phyloP scores from a whole-genome alignment of 2,888 invertebrate genomes.

The Hydraecia micacea region DNA sequence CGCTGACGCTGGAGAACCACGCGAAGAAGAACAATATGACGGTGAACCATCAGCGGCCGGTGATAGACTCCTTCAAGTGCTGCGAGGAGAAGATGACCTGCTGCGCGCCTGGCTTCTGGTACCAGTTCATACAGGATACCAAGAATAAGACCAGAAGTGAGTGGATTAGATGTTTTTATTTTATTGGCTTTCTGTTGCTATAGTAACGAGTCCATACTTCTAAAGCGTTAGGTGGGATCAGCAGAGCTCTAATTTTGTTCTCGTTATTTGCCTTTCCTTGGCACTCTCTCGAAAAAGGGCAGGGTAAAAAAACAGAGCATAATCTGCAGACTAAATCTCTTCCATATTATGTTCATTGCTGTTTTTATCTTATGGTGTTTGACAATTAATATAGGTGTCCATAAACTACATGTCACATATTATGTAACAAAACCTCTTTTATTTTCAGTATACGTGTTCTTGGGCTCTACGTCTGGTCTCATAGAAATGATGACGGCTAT shows the following conservation, averaged over 20 bases:
- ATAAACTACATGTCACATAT: too few relatives aligned
- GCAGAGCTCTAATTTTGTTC: neutral
- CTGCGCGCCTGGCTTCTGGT: conserved; percentile 95
- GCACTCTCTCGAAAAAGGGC: neutral
- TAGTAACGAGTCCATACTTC: neutral
- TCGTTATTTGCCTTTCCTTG: too few relatives aligned
- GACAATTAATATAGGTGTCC: neutral
- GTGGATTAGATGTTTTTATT: conserved; percentile 69
- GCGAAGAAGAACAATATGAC: conserved; percentile 95
- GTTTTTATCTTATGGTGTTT: neutral
- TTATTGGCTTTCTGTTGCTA: neutral
- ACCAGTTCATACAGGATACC: conserved; percentile 95
- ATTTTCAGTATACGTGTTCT: conserved; percentile 97
- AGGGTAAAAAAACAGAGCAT: neutral
- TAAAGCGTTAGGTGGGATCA: neutral
- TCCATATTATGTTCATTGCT: neutral
- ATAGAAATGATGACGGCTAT: conserved; percentile 98
- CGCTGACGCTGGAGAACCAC: conserved; percentile 94
- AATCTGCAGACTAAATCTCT: too few relatives aligned
- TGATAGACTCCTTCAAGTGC: conserved; percentile 93
- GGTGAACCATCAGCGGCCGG: conserved; percentile 94
- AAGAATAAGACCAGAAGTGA: conserved; percentile 96
- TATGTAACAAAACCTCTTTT: neutral
- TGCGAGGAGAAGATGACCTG: conserved; percentile 94
- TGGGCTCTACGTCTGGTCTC: conserved; percentile 96